Evolutionary conservation across 2,113 vertebrate genomes (phyloP).

Genomic region (Chlamydotis undulata): DNA sequence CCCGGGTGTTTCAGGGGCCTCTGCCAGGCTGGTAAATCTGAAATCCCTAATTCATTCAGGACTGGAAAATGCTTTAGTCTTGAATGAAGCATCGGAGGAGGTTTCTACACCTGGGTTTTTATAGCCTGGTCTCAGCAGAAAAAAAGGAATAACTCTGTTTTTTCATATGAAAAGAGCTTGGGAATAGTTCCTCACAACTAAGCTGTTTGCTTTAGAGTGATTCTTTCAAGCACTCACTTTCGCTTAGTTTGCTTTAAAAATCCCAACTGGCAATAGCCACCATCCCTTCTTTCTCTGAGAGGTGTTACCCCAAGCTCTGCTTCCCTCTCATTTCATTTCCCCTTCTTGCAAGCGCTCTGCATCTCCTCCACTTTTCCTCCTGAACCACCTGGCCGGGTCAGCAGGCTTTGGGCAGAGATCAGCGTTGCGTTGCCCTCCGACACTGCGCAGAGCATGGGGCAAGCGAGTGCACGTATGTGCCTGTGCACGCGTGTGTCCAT

Average conservation of each 20-base stretch:
- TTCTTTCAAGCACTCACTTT: neutral
- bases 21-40: conserved; percentile 43
- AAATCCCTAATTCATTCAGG: conserved; percentile 13
- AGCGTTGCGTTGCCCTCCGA: accelerated
- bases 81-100: neutral
- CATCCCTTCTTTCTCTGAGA: neutral
- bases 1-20: neutral
- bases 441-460: neutral
- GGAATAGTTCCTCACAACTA: neutral
- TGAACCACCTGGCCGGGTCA: accelerated
- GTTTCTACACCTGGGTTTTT: conserved; percentile 34
- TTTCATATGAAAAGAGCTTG: neutral
- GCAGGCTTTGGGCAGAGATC: neutral
- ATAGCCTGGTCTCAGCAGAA: neutral
- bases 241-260: neutral
- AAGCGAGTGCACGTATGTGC: accelerated
- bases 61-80: conserved; percentile 9
- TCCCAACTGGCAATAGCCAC: neutral
- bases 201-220: neutral
- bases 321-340: neutral
- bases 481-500: neutral
- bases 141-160: neutral
- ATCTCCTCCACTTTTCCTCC: neutral
- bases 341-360: neutral
- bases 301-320: neutral